Evolutionary conservation across 2,797 vertebrate genomes (phyloP).

Genomic region (Antrozous pallidus): DNA sequence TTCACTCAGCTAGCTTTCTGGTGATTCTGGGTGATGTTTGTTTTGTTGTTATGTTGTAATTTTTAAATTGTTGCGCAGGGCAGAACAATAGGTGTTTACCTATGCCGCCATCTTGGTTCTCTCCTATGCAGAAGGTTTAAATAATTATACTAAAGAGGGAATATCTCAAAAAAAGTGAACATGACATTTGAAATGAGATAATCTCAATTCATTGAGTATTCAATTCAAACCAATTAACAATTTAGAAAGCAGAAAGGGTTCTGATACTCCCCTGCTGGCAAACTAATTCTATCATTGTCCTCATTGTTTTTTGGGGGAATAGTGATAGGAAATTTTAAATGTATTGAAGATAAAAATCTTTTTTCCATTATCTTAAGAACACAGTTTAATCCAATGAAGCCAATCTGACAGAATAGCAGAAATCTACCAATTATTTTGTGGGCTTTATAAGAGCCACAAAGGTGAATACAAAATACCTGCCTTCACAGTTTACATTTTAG

Average conservation of each 20-base stretch:
- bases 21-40: too few species aligned
- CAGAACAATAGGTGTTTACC: too few species aligned
- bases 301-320: background rate
- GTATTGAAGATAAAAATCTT: background rate
- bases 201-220: background rate
- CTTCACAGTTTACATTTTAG: background rate
- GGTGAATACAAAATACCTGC: background rate
- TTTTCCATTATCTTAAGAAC: background rate
- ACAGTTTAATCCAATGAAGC: background rate
- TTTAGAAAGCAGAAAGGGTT: background rate
- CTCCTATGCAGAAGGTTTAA: background rate
- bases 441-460: background rate
- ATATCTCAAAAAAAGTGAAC: background rate
- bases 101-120: too few species aligned
- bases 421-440: background rate
- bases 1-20: too few species aligned
- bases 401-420: background rate
- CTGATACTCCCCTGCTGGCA: background rate
- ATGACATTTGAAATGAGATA: background rate
- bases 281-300: background rate
- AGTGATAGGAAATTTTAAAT: background rate
- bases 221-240: background rate
- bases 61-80: too few species aligned
- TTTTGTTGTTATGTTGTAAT: too few species aligned
- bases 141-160: background rate